These are phyloP conservation scores for Tenthredo scrophulariae DNA, from an alignment of 2,888 invertebrate genomes.

Conservation along the genomic window DNA sequence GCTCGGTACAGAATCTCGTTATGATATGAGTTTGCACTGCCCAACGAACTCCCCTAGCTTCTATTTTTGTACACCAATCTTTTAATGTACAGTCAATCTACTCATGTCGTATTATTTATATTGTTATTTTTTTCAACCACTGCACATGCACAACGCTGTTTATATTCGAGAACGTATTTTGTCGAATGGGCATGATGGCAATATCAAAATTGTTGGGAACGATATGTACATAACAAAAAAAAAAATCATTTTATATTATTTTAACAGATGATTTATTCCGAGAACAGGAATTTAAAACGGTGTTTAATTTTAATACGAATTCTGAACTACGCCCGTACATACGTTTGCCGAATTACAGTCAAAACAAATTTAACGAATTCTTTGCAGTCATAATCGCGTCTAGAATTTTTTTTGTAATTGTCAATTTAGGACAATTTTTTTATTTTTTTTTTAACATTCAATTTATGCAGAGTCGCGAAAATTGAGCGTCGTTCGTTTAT, in stretches of 20 bases:
- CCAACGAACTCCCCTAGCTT: constrained; percentile 1
- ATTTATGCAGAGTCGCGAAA: too few species aligned
- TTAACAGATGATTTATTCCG: not conserved
- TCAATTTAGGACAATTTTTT: not conserved
- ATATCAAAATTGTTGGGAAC: not conserved
- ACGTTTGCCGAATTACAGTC: not conserved
- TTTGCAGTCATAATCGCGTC: not conserved
- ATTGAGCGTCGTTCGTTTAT: too few species aligned
- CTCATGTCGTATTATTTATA: not conserved
- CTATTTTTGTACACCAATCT: constrained; percentile 47
- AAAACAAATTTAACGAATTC: not conserved
- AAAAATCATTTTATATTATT: not conserved
- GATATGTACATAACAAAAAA: not conserved
- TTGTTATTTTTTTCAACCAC: not conserved
- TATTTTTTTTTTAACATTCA: not conserved
- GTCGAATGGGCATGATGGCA: not conserved
- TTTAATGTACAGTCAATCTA: constrained; percentile 50
- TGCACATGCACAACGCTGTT: not conserved
- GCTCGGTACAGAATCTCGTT: not conserved
- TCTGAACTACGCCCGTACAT: not conserved
- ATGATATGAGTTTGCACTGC: not conserved
- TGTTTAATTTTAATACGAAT: not conserved
- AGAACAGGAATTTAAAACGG: not conserved
- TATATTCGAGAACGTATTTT: not conserved
- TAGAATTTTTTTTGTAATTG: not conserved